These are phyloP conservation scores for Taphrorychus bicolor DNA, from an alignment of 2,888 invertebrate genomes.

Conservation along the genomic window DNA sequence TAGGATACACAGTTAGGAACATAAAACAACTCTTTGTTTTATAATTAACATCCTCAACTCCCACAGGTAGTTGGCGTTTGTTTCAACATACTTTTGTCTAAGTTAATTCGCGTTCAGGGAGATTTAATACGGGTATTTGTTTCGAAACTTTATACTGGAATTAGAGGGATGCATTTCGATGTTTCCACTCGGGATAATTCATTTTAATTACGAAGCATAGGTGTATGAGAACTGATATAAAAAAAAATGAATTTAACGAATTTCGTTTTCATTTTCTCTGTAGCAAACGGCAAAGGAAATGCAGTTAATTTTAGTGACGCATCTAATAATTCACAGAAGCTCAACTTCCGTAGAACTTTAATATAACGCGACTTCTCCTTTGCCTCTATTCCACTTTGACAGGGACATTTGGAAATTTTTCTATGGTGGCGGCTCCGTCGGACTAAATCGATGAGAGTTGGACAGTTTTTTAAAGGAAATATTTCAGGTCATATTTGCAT, in stretches of 20 bases:
- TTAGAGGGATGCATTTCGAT: not conserved
- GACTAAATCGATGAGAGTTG: conserved; percentile 26
- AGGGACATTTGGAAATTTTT: conserved; percentile 26
- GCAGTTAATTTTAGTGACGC: conserved; percentile 19
- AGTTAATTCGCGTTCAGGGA: conserved; percentile 23
- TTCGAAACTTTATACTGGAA: not conserved
- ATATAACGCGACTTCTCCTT: conserved; percentile 29
- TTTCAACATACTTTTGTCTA: conserved; percentile 22
- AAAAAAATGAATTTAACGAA: not conserved
- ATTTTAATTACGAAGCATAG: too few species aligned
- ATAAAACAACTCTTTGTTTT: conserved; percentile 20
- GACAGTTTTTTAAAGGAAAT: too few species aligned
- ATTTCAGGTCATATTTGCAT: too few species aligned
- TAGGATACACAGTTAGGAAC: conserved; percentile 10
- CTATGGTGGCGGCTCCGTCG: conserved; percentile 22
- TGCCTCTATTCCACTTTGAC: conserved; percentile 16
- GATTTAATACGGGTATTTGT: conserved; percentile 7
- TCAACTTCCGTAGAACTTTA: conserved; percentile 28
- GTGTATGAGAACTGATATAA: too few species aligned
- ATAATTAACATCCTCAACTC: conserved; percentile 24
- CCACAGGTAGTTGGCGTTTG: conserved; percentile 6
- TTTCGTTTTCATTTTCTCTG: not conserved
- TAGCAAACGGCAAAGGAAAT: not conserved
- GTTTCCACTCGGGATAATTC: too few species aligned
- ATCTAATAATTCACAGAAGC: conserved; percentile 24